Conservation (phyloP, 2,113 vertebrate genomes). For the Panurus biarmicus region DNA sequence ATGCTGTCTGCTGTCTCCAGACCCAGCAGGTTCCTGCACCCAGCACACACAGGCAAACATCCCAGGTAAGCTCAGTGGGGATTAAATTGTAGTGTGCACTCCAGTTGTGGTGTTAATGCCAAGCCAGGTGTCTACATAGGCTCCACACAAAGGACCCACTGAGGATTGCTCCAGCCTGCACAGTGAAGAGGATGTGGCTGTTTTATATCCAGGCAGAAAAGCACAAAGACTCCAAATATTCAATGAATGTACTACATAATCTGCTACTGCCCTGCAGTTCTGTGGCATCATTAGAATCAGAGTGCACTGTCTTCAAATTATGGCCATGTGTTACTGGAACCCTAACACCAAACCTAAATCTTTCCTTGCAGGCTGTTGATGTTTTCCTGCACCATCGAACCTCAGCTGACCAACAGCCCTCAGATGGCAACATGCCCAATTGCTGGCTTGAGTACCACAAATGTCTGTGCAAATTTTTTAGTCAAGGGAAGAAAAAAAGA, state of each 20-base stretch:
- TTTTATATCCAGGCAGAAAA: not conserved
- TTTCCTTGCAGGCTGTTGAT: not conserved
- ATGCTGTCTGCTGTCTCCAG: not conserved
- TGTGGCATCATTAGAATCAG: not conserved
- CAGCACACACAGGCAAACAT: not conserved
- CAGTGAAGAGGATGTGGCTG: not conserved
- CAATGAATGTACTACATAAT: not conserved
- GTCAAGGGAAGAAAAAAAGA: not conserved
- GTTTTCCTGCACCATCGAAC: not conserved
- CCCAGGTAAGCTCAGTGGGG: not conserved
- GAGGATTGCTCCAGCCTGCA: not conserved
- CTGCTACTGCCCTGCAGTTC: not conserved
- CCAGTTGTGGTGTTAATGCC: not conserved
- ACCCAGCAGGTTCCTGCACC: not conserved
- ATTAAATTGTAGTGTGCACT: not conserved
- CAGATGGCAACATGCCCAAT: not conserved
- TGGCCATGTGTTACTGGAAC: not conserved
- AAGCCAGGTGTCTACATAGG: accelerated
- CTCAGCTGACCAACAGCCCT: not conserved
- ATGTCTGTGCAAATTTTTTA: not conserved
- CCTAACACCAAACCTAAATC: not conserved
- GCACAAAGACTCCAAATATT: not conserved
- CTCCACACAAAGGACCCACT: not conserved
- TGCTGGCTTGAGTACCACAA: not conserved
- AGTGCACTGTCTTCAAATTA: not conserved